Percentiles rank a stretch among this genome's conserved stretches.
Evolutionary conservation across 2,797 vertebrate species (phyloP).

Genomic region (Ciconia nigra): DNA sequence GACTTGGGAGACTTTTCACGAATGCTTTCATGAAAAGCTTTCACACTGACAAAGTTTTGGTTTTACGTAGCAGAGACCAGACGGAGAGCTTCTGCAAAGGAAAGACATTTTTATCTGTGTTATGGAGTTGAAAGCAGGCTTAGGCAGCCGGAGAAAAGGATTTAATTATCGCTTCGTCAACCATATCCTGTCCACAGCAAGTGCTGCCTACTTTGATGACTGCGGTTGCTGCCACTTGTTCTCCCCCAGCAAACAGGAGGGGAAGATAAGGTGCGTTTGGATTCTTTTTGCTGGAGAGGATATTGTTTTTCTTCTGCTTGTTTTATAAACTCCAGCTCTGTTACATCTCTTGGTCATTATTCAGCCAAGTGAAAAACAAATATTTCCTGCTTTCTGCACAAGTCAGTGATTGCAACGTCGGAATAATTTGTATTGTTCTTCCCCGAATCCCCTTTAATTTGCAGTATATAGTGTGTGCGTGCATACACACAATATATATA

Average conservation of each 20-base stretch:
- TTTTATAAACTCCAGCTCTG: neutral
- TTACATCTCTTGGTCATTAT: neutral
- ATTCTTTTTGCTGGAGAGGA: neutral
- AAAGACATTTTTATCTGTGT: neutral
- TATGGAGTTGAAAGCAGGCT: neutral
- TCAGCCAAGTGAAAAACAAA: neutral
- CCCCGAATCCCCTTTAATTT: neutral
- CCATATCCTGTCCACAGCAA: neutral
- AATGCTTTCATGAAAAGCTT: neutral
- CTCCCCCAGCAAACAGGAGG: neutral
- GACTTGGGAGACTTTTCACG: neutral
- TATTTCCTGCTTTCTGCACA: neutral
- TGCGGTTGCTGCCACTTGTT: neutral
- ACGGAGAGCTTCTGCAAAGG: neutral
- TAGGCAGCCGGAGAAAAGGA: neutral
- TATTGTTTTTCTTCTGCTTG: neutral
- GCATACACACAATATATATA: neutral
- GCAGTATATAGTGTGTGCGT: rapidly evolving
- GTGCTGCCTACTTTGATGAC: neutral
- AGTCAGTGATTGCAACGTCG: neutral
- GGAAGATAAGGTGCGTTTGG: neutral
- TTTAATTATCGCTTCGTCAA: neutral
- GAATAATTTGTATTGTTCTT: neutral
- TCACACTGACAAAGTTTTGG: neutral
- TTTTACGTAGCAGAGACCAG: neutral